phyloP scores from a whole-genome alignment of 2,113 vertebrate genomes.

The Naja naja region DNA sequence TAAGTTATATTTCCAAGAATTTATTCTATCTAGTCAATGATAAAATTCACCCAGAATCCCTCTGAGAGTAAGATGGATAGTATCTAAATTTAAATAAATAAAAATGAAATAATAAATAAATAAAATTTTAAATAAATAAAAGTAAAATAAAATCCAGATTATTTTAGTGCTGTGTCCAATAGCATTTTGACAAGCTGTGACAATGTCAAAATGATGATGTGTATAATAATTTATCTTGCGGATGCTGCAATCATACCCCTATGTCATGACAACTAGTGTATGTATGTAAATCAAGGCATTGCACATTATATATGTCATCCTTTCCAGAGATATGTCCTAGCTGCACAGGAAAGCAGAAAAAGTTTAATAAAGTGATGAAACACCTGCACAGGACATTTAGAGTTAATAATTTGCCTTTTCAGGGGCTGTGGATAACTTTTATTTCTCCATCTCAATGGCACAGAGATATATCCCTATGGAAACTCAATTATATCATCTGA shows the following conservation, averaged over 20 bases:
- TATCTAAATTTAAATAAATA: not conserved
- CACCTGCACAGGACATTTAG: not conserved
- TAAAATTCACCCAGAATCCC: not conserved
- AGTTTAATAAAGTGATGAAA: not conserved
- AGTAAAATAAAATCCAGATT: not conserved
- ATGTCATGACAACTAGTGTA: not conserved
- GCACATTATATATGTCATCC: not conserved
- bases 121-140: not conserved
- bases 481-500: not conserved
- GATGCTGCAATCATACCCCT: not conserved
- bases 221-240: not conserved
- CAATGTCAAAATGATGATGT: not conserved
- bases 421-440: not conserved
- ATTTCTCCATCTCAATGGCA: not conserved
- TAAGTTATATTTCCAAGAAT: not conserved
- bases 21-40: not conserved
- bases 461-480: not conserved
- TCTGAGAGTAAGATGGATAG: not conserved
- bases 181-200: not conserved
- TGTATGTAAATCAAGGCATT: not conserved
- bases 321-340: not conserved
- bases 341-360: not conserved
- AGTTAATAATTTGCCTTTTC: not conserved
- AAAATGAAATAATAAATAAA: not conserved
- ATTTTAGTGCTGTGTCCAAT: not conserved